Conservation (phyloP, 53 echinoderm and acorn worm species). For the Paelopatides confundens region DNA sequence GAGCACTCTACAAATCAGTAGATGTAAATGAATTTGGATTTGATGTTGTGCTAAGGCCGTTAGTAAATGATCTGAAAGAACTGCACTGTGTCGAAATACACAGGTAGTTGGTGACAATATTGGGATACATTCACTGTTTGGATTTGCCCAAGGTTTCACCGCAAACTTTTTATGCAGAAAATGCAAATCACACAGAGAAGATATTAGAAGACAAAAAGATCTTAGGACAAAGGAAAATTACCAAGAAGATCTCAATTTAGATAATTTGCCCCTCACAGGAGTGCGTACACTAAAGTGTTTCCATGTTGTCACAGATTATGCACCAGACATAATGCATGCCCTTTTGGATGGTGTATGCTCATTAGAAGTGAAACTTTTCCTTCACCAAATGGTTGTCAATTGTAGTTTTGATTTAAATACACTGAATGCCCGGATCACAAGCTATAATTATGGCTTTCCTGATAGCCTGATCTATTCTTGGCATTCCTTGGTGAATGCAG, state of each 20-base stretch:
- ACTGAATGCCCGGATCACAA: slow-evolving; percentile 42
- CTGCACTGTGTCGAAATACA: slow-evolving; percentile 53
- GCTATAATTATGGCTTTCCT: slow-evolving; percentile 55
- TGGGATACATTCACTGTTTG: slow-evolving; percentile 63
- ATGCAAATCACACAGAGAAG: slow-evolving; percentile 54
- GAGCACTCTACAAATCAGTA: too few species aligned
- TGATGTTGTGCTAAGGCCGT: slow-evolving; percentile 44
- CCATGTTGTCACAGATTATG: slow-evolving; percentile 52
- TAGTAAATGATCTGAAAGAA: slow-evolving; percentile 68
- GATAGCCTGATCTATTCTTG: slow-evolving; percentile 44
- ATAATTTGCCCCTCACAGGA: slow-evolving; percentile 25
- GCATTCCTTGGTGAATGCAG: slow-evolving; percentile 58
- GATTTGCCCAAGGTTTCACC: slow-evolving; percentile 68
- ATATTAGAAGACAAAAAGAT: background rate
- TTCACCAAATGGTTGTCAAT: background rate
- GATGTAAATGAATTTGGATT: too few species aligned
- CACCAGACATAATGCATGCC: slow-evolving; percentile 66
- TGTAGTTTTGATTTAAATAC: background rate
- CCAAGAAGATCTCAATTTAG: background rate
- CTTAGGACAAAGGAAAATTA: slow-evolving; percentile 20
- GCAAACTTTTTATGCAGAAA: slow-evolving; percentile 71
- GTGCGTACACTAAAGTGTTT: slow-evolving; percentile 51
- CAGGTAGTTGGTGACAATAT: slow-evolving; percentile 76
- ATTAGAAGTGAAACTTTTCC: slow-evolving; percentile 1
- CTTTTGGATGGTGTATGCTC: slow-evolving; percentile 61